Conservation (phyloP, 2,797 vertebrate species). For the Tiaroga cobitis region DNA sequence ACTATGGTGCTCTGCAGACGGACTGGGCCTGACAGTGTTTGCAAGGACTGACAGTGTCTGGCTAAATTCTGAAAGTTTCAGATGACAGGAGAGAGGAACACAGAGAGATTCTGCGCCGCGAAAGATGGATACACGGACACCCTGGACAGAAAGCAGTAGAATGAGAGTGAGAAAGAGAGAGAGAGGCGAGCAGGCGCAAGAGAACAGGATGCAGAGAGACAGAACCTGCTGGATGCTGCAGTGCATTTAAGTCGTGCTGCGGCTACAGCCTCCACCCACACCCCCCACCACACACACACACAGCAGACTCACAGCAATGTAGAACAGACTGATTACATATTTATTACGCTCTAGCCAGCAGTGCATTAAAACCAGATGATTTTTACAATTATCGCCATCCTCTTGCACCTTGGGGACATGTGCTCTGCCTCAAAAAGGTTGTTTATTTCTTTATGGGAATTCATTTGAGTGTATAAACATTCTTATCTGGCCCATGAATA, state of each 20-base stretch:
- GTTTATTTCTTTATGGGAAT: not conserved
- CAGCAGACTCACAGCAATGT: conserved; percentile 45
- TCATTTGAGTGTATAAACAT: not conserved
- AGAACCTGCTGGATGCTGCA: conserved; percentile 76
- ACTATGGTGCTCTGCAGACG: conserved; percentile 54
- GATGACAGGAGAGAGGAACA: conserved; percentile 50
- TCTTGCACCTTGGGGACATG: not conserved
- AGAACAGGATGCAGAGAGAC: conserved; percentile 67
- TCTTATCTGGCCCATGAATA: not conserved
- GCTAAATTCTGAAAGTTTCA: conserved; percentile 62
- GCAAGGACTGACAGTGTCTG: conserved; percentile 40
- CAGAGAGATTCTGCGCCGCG: conserved; percentile 43
- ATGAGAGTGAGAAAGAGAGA: conserved; percentile 40
- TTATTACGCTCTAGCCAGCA: conserved; percentile 52
- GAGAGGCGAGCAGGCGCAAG: conserved; percentile 58
- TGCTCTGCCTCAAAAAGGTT: not conserved
- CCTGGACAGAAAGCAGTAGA: conserved; percentile 32
- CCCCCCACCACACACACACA: conserved; percentile 12
- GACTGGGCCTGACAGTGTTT: conserved; percentile 55
- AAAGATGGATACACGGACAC: conserved; percentile 44
- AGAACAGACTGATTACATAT: conserved; percentile 55
- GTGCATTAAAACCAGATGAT: conserved; percentile 32
- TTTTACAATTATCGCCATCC: conserved; percentile 9
- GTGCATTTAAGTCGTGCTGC: conserved; percentile 73
- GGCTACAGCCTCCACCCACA: conserved; percentile 51